Evolutionary conservation across 2,797 vertebrate species (phyloP), one percentile per base, ranked within the genome.

Genomic region (Pyrocephalus nanus): DNA sequence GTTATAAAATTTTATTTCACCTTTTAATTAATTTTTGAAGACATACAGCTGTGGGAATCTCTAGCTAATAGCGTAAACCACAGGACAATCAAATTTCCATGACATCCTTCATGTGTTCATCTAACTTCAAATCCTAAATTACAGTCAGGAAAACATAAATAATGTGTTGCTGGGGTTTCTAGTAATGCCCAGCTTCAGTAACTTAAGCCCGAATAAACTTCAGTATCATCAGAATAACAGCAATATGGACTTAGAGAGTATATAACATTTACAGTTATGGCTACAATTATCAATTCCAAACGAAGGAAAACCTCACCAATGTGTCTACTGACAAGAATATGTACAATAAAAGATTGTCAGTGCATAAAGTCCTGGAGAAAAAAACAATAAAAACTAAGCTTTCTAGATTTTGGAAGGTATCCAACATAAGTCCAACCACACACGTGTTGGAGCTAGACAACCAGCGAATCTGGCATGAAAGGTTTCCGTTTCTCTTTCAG

Each of bases 401-500:
- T 84, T 53, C 45, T 18, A 3, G 60, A 48, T 47, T 57, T 73
- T 93, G 79, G 83, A 67, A 71, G 29, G 58, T 2, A 18, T 25
- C 70, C 88, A 88, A 26, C 72, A 67, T 1, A 25, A 67, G 38
- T 11, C 27, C 48, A 32, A 74, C 42, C 23, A 54, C 57, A 70
- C 71, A 72, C 2, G 22, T 9, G 8, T 1, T n/a, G 43, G 43
- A 78, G 86, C 64, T 18, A 53, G 50, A 80, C 58, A 83, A 77
- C 70, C 54, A 83, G 43, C 7, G 15, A 48, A 38, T 34, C 60
- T 45, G 77, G 67, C 62, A 47, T 3, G 32, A 76, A 65, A 73
- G 29, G 32, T 62, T 93, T 86, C 93, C 62, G 4, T 26, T 93
- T 76, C 84, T 76, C 77, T 74, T 76, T 81, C 80, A 61, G 64